phyloP scores from a whole-genome alignment of 2,113 vertebrate species.

The Chrysochloris asiatica region DNA sequence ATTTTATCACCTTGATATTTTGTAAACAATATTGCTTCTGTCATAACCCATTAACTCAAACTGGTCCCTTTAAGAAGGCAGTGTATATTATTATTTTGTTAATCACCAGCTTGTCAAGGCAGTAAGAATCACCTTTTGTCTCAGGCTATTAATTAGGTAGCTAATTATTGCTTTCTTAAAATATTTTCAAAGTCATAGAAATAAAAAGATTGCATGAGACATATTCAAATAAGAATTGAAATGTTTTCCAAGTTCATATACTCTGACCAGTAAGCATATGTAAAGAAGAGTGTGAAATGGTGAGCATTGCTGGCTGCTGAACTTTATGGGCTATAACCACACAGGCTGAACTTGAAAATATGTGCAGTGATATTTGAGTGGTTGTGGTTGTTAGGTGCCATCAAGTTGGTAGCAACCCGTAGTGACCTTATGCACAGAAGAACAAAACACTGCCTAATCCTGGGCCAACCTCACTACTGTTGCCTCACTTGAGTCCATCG shows the following conservation, averaged over 20 bases:
- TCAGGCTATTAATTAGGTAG: slow-evolving; percentile 22
- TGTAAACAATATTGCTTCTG: slow-evolving; percentile 38
- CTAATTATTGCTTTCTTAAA: slow-evolving; percentile 5
- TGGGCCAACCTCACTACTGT: too few species aligned
- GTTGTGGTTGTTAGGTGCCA: too few species aligned
- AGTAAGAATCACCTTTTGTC: neutral
- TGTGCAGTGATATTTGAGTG: neutral
- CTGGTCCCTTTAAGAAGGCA: neutral
- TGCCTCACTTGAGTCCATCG: too few species aligned
- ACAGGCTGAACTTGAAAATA: neutral
- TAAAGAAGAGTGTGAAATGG: neutral
- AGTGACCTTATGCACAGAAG: too few species aligned
- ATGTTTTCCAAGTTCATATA: neutral
- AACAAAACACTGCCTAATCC: too few species aligned
- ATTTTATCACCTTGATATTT: slow-evolving; percentile 50
- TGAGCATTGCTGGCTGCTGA: neutral
- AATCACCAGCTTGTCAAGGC: neutral
- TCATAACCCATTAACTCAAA: slow-evolving; percentile 60
- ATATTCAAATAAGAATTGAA: neutral
- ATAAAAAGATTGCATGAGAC: neutral
- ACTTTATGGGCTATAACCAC: neutral
- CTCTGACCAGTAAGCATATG: neutral
- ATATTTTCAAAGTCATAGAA: neutral
- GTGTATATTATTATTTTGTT: neutral
- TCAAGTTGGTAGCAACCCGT: too few species aligned